These are phyloP conservation scores for Bradypus variegatus DNA, from an alignment of 2,797 vertebrate species.

Conservation along the genomic window DNA sequence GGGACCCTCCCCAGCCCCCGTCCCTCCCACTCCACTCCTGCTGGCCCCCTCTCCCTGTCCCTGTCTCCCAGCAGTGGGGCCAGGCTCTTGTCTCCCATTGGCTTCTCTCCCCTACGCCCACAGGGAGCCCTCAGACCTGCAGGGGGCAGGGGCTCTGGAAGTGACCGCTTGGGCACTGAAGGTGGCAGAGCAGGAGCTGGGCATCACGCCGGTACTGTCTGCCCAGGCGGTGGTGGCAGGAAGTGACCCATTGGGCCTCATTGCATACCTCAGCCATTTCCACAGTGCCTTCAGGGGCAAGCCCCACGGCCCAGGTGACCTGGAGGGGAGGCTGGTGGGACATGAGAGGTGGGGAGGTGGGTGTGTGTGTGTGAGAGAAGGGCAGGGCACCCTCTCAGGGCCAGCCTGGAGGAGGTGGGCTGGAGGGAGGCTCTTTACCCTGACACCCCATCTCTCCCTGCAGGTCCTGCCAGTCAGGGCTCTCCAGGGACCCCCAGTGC, in stretches of 20 bases:
- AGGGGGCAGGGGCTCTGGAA: slow-evolving; percentile 67
- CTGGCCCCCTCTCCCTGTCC: background rate
- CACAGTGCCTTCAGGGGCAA: slow-evolving; percentile 76
- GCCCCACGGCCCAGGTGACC: slow-evolving; percentile 70
- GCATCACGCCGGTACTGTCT: slow-evolving; percentile 85
- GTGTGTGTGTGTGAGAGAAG: too few relatives aligned
- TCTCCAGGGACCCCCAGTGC: slow-evolving; percentile 75
- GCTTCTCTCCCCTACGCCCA: background rate
- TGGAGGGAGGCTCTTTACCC: background rate
- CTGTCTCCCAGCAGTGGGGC: background rate
- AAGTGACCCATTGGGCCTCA: slow-evolving; percentile 85
- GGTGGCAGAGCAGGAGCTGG: slow-evolving; percentile 84
- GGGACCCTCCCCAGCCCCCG: background rate
- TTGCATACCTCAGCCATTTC: slow-evolving; percentile 92
- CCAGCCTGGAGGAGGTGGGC: background rate
- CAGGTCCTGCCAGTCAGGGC: slow-evolving; percentile 47
- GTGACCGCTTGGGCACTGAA: slow-evolving; percentile 82
- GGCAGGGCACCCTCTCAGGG: background rate
- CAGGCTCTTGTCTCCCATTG: background rate
- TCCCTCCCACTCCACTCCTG: background rate
- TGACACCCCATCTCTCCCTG: background rate
- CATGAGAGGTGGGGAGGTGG: fast-evolving
- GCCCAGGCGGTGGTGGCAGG: slow-evolving; percentile 78
- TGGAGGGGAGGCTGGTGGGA: background rate
- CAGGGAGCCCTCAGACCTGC: slow-evolving; percentile 81